phyloP scores from a whole-genome alignment of 2,888 invertebrate species.

The Idaea biselata region DNA sequence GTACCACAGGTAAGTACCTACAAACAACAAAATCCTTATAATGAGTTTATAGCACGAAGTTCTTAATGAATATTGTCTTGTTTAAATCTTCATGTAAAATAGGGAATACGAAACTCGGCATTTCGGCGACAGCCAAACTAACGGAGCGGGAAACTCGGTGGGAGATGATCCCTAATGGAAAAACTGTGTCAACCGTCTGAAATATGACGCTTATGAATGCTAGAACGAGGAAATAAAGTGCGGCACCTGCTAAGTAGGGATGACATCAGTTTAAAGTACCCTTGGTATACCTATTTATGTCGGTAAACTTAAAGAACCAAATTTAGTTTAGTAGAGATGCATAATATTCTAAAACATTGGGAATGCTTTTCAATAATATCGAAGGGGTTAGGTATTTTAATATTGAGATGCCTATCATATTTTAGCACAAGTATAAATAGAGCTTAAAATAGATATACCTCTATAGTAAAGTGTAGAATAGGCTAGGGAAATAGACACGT shows the following conservation, averaged over 20 bases:
- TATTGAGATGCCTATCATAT: background rate
- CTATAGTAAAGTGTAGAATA: background rate
- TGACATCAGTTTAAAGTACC: background rate
- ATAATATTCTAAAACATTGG: background rate
- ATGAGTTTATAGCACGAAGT: background rate
- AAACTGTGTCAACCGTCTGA: constrained; percentile 35
- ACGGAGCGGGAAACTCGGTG: background rate
- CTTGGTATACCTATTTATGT: background rate
- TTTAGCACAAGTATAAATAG: background rate
- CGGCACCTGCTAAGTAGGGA: constrained; percentile 9
- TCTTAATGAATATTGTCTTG: background rate
- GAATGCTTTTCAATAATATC: background rate
- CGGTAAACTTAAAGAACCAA: constrained; percentile 4
- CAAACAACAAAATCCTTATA: background rate
- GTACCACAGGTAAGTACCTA: no score
- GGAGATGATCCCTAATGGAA: constrained; percentile 30
- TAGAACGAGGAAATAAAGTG: constrained; percentile 20
- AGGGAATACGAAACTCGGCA: background rate
- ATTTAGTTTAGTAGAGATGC: background rate
- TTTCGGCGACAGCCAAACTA: background rate
- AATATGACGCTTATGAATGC: constrained; percentile 30
- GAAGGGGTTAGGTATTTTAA: background rate
- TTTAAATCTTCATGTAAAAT: background rate
- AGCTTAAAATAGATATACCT: background rate
- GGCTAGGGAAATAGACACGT: background rate